Evolutionary conservation across 2,797 vertebrate genomes (phyloP).

Genomic region (Aviceda cuculoides): DNA sequence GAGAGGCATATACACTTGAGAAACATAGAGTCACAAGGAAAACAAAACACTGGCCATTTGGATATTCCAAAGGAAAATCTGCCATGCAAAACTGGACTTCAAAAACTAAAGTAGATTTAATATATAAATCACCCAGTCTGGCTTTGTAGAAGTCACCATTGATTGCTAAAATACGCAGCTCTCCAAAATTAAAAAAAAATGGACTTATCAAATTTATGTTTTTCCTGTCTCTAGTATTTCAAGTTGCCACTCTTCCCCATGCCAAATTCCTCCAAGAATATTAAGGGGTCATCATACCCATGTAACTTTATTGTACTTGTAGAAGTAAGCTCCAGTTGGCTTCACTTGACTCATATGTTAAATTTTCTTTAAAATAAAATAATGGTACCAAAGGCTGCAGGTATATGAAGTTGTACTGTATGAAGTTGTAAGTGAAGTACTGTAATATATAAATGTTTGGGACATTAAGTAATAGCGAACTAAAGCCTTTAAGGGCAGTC

Average conservation of each 20-base stretch:
- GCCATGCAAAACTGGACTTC: neutral
- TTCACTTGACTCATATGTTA: conserved; percentile 19
- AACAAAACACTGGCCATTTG: neutral
- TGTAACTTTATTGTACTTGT: neutral
- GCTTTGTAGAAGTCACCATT: neutral
- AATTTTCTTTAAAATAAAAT: conserved; percentile 19
- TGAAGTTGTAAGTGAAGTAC: conserved; percentile 1
- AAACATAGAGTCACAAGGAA: neutral
- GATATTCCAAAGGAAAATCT: neutral
- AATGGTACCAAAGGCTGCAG: neutral
- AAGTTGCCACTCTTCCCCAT: neutral
- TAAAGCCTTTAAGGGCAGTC: conserved; percentile 10
- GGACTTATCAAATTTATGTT: neutral
- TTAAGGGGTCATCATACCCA: neutral
- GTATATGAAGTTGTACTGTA: conserved; percentile 36
- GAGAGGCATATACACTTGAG: neutral
- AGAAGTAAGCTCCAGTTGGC: neutral
- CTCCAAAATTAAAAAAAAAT: neutral
- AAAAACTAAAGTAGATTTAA: neutral
- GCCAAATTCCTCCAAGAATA: neutral
- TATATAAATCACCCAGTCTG: neutral
- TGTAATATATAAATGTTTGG: conserved; percentile 14
- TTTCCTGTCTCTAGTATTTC: conserved; percentile 25
- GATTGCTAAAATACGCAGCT: conserved; percentile 1
- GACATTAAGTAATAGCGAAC: conserved; percentile 2